Base-by-base conservation (phyloP, 2,797 vertebrate genomes). In the Halcyon badia region DNA sequence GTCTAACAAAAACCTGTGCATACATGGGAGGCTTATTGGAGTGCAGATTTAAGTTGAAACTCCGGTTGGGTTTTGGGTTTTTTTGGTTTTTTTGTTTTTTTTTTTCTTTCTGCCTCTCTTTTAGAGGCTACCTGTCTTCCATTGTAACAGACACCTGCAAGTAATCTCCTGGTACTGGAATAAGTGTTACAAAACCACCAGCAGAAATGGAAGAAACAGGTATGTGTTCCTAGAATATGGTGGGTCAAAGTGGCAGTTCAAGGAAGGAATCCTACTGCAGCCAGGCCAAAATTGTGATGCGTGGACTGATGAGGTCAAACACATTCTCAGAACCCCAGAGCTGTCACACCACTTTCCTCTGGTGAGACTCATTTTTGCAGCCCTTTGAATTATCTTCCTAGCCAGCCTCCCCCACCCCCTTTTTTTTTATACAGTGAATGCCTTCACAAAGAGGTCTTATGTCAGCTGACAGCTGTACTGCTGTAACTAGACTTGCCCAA, bases 301-400 rank as follows among this genome's bases (percentile, higher is more conserved):
- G 2, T 48, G 46, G 39, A 44, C 70, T 82, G 78, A 66, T 39
- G 51, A 81, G 60, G 73, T 90, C 84, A 90, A 89, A 82, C 46
- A 51, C 37, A 18, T 84, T 49, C 73, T 83, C 28, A 39, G 77
- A 86, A 75, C 12, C 6, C 19, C 51, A 26, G 44, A 82, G 42
- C 26, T 79, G 28, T 72, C 30, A 7, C 42, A 9, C 30, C 60
- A 1, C 35, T 91, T 88, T 83, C 39, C 26, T 73, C 64, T 90
- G 30, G 49, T 83, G 78, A 96, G 64, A 83, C 62, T 95, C 80
- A 68, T 95, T 85, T 56, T 70, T 91, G 58, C 73, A 92, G 42
- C 54, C 39, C 5, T 90, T 79, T 82, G 56, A 92, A 73, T 93
- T 84, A 82, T 87, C 66, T 72, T 87, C 42, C 20, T 58, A 82